Conservation (phyloP, 2,797 vertebrate species). For the Scleropages formosus region DNA sequence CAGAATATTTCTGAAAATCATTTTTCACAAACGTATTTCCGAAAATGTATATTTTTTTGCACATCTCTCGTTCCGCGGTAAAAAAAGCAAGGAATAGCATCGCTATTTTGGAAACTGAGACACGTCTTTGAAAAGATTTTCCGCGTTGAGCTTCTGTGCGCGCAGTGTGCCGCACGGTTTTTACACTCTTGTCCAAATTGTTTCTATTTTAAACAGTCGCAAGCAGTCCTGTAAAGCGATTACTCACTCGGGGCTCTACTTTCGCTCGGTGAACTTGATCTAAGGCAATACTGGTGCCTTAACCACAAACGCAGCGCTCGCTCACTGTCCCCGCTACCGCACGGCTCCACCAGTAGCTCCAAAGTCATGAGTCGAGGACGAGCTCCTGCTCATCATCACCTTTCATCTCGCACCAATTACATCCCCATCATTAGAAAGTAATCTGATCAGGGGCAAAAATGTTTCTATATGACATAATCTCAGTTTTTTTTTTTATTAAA, state of each 20-base stretch:
- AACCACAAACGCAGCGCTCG: conserved; percentile 19
- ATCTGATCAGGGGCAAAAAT: background rate
- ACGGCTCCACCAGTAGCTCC: background rate
- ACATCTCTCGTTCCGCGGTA: too few species aligned
- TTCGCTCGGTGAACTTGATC: conserved; percentile 38
- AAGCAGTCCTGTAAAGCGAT: conserved; percentile 47
- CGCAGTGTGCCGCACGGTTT: too few species aligned
- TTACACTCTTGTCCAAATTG: conserved; percentile 5
- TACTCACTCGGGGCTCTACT: conserved; percentile 31
- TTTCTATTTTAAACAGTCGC: conserved; percentile 32
- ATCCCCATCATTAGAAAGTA: background rate
- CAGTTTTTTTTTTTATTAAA: too few species aligned
- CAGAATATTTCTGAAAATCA: too few species aligned
- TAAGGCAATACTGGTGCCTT: conserved; percentile 31
- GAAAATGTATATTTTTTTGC: too few species aligned
- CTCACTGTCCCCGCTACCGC: background rate
- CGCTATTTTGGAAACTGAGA: too few species aligned
- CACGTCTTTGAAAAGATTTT: too few species aligned
- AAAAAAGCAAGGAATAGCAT: too few species aligned
- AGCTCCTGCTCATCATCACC: background rate
- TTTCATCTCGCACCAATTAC: background rate
- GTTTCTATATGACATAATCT: too few species aligned
- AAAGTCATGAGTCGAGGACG: background rate
- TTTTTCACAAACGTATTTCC: too few species aligned
- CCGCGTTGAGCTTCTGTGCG: too few species aligned